Percentiles rank a stretch among this genome's conserved stretches.
These are phyloP conservation scores for Fistularia commersonii DNA, from an alignment of 2,797 vertebrate genomes.

Conservation along the genomic window DNA sequence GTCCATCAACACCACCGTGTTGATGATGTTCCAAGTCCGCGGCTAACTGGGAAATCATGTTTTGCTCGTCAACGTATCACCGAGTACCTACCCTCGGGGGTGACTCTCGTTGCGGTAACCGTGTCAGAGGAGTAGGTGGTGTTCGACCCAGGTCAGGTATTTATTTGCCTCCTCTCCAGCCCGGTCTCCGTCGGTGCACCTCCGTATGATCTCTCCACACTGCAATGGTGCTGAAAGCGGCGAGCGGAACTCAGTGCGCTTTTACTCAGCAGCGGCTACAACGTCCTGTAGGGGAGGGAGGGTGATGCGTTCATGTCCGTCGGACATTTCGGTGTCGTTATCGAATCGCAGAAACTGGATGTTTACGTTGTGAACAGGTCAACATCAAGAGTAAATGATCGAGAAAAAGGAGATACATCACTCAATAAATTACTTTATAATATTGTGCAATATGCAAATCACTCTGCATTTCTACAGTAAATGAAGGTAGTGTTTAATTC, in stretches of 20 bases:
- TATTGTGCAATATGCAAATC: no score
- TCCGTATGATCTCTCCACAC: constrained; percentile 52
- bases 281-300: constrained; percentile 29
- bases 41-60: constrained; percentile 22
- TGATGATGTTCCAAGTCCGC: constrained; percentile 45
- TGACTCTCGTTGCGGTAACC: constrained; percentile 9
- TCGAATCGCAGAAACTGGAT: no score
- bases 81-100: constrained; percentile 46
- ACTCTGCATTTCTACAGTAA: no score
- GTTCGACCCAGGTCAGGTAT: constrained; percentile 41
- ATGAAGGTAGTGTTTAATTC: no score
- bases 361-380: no score
- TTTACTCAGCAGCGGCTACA: constrained; percentile 8
- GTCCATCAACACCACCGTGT: constrained; percentile 28
- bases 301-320: constrained; percentile 18
- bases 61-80: background rate
- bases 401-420: no score
- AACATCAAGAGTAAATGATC: no score
- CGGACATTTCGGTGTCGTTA: constrained; percentile 31
- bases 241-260: constrained; percentile 42
- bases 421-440: no score
- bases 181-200: constrained; percentile 33
- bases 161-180: constrained; percentile 25
- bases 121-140: constrained; percentile 6
- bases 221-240: constrained; percentile 51